phyloP scores from a whole-genome alignment of 2,113 vertebrate genomes.

The Megaceryle maxima region DNA sequence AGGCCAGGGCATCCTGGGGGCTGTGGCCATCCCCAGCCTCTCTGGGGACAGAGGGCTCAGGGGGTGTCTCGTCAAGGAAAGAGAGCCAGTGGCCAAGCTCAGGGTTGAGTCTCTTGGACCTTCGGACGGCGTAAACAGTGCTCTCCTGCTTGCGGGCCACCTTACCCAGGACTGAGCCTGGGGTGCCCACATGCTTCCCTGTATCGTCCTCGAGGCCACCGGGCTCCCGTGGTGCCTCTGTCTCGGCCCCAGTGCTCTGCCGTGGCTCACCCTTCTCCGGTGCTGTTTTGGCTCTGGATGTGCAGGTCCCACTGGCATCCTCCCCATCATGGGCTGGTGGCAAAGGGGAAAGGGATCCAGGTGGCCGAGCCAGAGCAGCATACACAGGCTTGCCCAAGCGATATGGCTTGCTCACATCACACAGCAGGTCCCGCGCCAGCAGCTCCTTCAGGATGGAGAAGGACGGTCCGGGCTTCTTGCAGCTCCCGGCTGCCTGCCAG shows the following conservation, averaged over 20 bases:
- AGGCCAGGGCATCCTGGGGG: not conserved
- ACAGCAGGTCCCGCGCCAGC: slow-evolving; percentile 85
- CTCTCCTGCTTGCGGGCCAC: slow-evolving; percentile 65
- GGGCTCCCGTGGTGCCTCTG: slow-evolving; percentile 29
- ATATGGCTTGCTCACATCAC: slow-evolving; percentile 96
- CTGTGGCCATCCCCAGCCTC: not conserved
- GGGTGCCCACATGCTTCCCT: not conserved
- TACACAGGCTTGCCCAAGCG: slow-evolving; percentile 90
- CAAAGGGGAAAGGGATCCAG: not conserved
- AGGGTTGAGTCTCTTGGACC: slow-evolving; percentile 90
- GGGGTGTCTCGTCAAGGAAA: slow-evolving; percentile 20
- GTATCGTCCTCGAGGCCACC: slow-evolving; percentile 27
- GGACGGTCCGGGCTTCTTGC: slow-evolving; percentile 47
- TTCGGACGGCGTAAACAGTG: slow-evolving; percentile 81
- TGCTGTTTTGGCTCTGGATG: not conserved
- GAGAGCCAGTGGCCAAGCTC: slow-evolving; percentile 75
- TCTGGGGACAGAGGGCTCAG: not conserved
- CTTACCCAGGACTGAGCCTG: not conserved
- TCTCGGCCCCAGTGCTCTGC: not conserved
- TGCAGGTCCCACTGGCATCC: not conserved
- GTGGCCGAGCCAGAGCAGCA: slow-evolving; percentile 50
- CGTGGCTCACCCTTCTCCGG: slow-evolving; percentile 13
- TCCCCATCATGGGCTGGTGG: not conserved
- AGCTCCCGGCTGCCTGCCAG: not conserved
- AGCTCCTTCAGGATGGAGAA: slow-evolving; percentile 91